Evolutionary conservation across 2,797 vertebrate genomes (phyloP).

Genomic region (Natrix natrix): DNA sequence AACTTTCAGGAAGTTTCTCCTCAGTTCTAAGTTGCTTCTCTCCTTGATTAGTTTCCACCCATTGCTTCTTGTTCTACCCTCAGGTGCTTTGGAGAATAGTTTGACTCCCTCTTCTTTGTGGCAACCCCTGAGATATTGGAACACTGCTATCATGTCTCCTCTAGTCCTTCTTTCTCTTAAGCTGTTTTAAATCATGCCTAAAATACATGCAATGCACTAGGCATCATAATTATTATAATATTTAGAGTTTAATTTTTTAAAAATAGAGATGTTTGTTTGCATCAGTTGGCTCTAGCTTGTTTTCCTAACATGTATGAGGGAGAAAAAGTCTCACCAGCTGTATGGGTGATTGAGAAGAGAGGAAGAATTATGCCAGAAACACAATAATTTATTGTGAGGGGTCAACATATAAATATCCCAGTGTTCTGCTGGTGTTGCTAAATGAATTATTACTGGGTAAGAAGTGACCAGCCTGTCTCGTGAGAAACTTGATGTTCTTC

Average conservation of each 20-base stretch:
- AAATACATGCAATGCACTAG: neutral
- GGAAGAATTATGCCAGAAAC: slow-evolving; percentile 55
- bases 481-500: slow-evolving; percentile 39
- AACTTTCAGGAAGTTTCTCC: no score
- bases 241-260: slow-evolving; percentile 42
- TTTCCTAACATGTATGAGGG: neutral
- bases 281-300: slow-evolving; percentile 33
- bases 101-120: no score
- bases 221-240: neutral
- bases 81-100: no score
- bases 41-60: no score
- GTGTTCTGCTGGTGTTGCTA: slow-evolving; percentile 48
- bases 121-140: no score
- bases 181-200: neutral
- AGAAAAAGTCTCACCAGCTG: slow-evolving; percentile 32
- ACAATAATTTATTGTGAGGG: slow-evolving; percentile 42
- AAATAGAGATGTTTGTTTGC: slow-evolving; percentile 10
- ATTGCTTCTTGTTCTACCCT: no score
- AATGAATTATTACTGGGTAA: slow-evolving; percentile 29
- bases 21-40: no score
- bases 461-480: slow-evolving; percentile 23
- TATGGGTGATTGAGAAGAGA: slow-evolving; percentile 64
- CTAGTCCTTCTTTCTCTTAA: no score
- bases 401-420: slow-evolving; percentile 31
- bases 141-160: no score